Base-by-base conservation (phyloP, 2,113 vertebrate species). In the Trinectes maculatus region DNA sequence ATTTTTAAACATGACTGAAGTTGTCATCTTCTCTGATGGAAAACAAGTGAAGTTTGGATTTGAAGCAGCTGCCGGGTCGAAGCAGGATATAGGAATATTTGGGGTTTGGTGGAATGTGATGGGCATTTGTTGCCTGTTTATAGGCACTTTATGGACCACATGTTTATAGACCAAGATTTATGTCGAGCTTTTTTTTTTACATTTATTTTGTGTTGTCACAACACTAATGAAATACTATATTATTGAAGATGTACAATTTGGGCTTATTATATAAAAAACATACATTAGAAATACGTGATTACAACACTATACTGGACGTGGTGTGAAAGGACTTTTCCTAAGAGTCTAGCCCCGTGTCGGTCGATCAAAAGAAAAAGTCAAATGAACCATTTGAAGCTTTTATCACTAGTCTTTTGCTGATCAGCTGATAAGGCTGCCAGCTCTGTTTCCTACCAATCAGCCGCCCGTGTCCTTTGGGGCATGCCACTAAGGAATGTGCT, bases 361-460 rank as follows among this genome's bases (percentile, higher is more conserved):
- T 24, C n/a, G 18, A 59, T 57, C 5, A 61, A 66, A n/a, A 72
- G 31, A 19, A 39, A 70, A 12, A 13, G 55, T 60, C 40, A 56
- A 74, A 54, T 66, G 76, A 70, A 74, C 62, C 31, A 51, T 43
- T 29, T 6, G 19, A 6, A 21, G 34, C 24, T 60, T 22, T 57
- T 57, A 66, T 59, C 43, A 46, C 36, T 37, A 46, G 69, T 74
- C 61, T 66, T 61, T 40, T 15, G 22, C 52, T 64, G 68, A 82
- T 80, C 71, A 64, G 52, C 54, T 44, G 76, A 77, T 80, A 79
- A 74, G 43, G 18, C 25, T 21, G 40, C 34, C 65, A 67, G 36
- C 29, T 68, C 28, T 1, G 15, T 43, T 75, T 82, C 65, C 72
- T 44, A 51, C 48, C 59, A 55, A 49, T 48, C 54, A 46, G 59